Conservation (phyloP, 2,113 vertebrate species). For the Ailurus styani region DNA sequence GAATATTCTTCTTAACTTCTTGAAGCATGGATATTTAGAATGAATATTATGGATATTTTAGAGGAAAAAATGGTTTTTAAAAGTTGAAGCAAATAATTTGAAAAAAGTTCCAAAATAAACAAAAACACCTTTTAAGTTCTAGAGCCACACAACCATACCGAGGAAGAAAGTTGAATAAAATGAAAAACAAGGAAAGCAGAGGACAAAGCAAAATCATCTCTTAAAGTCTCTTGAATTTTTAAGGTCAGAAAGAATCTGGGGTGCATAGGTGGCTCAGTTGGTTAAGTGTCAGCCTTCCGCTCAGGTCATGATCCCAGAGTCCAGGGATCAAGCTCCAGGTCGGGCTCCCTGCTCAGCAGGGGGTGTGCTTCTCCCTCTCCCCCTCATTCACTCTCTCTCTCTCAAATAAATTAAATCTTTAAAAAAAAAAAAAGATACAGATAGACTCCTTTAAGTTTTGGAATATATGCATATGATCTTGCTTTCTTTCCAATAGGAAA, state of each 20-base stretch:
- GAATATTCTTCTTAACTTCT: background rate
- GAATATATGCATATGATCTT: background rate
- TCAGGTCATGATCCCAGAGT: too few relatives aligned
- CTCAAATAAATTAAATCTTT: background rate
- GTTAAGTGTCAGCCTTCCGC: too few relatives aligned
- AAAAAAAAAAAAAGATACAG: background rate
- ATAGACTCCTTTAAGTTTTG: background rate
- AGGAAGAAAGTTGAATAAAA: background rate
- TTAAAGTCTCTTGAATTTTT: background rate
- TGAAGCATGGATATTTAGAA: background rate
- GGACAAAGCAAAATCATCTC: background rate
- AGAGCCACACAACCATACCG: background rate
- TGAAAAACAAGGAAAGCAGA: background rate
- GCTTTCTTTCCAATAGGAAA: background rate
- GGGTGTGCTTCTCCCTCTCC: too few relatives aligned
- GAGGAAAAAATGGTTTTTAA: background rate
- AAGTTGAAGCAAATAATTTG: background rate
- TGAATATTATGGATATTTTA: background rate
- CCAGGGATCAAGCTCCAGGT: too few relatives aligned
- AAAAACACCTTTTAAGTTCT: slow-evolving; percentile 20
- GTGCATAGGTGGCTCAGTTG: too few relatives aligned
- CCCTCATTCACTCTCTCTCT: background rate
- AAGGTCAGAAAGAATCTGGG: background rate
- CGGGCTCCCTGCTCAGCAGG: too few relatives aligned
- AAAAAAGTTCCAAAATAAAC: background rate